Conservation (phyloP, 1,140 invertebrate genomes). For the Brachionus plicatilis region DNA sequence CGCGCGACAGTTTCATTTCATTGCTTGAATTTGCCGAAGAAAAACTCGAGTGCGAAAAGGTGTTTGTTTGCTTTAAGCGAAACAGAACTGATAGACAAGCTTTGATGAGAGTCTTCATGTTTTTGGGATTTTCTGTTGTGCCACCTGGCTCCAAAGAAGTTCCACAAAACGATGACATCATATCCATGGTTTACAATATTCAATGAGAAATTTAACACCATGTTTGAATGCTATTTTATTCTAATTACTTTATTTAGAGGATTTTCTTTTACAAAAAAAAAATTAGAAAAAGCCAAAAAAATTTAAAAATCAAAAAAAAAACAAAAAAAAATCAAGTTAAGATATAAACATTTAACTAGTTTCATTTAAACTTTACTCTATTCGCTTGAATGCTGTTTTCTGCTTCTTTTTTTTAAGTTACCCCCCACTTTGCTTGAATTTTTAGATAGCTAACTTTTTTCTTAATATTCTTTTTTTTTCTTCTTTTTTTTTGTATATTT, state of each 20-base stretch:
- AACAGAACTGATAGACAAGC: constrained; percentile 73
- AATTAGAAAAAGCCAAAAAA: background rate
- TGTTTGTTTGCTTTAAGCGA: constrained; percentile 75
- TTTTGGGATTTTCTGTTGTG: constrained; percentile 81
- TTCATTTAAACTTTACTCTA: constrained; percentile 30
- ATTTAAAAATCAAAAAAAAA: background rate
- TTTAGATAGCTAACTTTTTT: background rate
- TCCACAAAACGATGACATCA: constrained; percentile 54
- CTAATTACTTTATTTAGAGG: background rate
- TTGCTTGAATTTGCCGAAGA: constrained; percentile 92
- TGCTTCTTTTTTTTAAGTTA: background rate
- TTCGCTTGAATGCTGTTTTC: constrained; percentile 22
- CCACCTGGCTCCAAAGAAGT: constrained; percentile 72
- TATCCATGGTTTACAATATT: constrained; percentile 53
- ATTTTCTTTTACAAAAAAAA: background rate
- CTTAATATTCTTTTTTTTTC: background rate
- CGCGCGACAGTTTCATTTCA: constrained; percentile 80
- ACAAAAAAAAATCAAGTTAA: background rate
- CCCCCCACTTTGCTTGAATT: background rate
- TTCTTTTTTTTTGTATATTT: background rate
- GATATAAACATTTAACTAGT: background rate
- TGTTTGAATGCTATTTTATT: constrained; percentile 26
- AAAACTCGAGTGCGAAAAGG: constrained; percentile 72
- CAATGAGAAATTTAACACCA: constrained; percentile 43
- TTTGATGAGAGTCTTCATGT: constrained; percentile 88